Percentiles rank a stretch among this genome's conserved stretches.
Conservation (phyloP, 2,888 invertebrate genomes). For the Odontomyia ornata region DNA sequence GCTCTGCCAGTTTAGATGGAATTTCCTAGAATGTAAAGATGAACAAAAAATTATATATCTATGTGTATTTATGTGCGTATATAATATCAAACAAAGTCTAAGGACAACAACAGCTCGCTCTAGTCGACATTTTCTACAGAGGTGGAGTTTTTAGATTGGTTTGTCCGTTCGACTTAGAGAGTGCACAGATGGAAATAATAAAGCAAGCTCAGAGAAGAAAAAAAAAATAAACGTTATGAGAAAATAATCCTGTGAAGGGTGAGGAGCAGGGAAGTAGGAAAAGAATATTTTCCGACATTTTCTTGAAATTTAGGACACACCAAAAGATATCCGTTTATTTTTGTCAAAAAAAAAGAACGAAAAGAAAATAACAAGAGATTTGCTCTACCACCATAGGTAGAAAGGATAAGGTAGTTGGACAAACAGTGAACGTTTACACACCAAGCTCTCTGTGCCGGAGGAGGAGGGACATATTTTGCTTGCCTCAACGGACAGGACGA, state of each 20-base stretch:
- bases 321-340: constrained; percentile 42
- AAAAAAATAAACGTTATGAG: constrained; percentile 42
- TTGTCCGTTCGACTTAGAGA: constrained; percentile 5
- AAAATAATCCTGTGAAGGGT: constrained; percentile 29
- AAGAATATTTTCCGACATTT: constrained; percentile 25
- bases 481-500: too few species aligned
- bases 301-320: constrained; percentile 39
- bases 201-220: constrained; percentile 28
- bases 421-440: too few species aligned
- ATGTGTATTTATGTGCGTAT: background rate
- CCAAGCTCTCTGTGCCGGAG: too few species aligned
- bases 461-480: too few species aligned
- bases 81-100: too few species aligned
- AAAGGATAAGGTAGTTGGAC: background rate
- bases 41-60: background rate
- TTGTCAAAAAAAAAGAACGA: background rate
- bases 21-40: background rate
- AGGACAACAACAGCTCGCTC: constrained; percentile 1
- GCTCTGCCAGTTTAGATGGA: background rate
- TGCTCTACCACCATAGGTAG: background rate
- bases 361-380: background rate
- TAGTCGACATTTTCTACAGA: background rate
- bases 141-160: constrained; percentile 37
- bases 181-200: constrained; percentile 37
- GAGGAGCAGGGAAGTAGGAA: background rate